Evolutionary conservation across 1,140 invertebrate genomes (phyloP).

Genomic region (Saxidomus purpurata): DNA sequence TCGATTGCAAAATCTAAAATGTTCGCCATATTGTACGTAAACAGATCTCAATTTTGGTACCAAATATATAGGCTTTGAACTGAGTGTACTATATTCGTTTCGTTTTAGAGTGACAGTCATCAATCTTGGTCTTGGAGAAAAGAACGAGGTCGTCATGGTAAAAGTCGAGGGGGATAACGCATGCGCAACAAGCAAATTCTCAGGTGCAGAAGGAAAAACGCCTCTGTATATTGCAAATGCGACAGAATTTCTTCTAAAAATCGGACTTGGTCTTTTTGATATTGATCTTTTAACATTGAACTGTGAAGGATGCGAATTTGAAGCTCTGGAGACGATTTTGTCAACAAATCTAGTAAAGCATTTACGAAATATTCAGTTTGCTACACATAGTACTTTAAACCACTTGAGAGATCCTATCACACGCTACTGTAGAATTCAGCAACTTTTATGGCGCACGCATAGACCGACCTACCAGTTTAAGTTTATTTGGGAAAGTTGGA

Average conservation of each 20-base stretch:
- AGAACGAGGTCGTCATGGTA: constrained; percentile 55
- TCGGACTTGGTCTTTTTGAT: constrained; percentile 56
- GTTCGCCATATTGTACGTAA: no score
- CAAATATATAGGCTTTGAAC: no score
- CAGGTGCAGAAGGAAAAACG: constrained; percentile 21
- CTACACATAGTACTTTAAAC: constrained; percentile 50
- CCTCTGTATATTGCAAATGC: constrained; percentile 55
- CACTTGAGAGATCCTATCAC: constrained; percentile 24
- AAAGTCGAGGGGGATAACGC: constrained; percentile 60
- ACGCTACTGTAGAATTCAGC: constrained; percentile 60
- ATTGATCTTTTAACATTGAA: constrained; percentile 67
- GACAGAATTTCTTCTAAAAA: constrained; percentile 58
- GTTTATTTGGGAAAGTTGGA: constrained; percentile 65
- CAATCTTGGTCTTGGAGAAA: constrained; percentile 53
- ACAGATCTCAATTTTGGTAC: no score
- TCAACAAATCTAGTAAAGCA: constrained; percentile 40
- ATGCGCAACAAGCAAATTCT: constrained; percentile 61
- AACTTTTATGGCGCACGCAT: constrained; percentile 63
- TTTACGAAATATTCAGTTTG: constrained; percentile 66
- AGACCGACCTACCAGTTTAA: constrained; percentile 64
- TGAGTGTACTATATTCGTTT: no score
- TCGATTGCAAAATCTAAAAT: no score
- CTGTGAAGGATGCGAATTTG: constrained; percentile 69
- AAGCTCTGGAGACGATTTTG: constrained; percentile 52
- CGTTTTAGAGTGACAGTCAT: constrained; percentile 58